Percentiles rank a stretch among this genome's conserved stretches.
Conservation (phyloP, 2,797 vertebrate species). For the Psittacula derbiana region DNA sequence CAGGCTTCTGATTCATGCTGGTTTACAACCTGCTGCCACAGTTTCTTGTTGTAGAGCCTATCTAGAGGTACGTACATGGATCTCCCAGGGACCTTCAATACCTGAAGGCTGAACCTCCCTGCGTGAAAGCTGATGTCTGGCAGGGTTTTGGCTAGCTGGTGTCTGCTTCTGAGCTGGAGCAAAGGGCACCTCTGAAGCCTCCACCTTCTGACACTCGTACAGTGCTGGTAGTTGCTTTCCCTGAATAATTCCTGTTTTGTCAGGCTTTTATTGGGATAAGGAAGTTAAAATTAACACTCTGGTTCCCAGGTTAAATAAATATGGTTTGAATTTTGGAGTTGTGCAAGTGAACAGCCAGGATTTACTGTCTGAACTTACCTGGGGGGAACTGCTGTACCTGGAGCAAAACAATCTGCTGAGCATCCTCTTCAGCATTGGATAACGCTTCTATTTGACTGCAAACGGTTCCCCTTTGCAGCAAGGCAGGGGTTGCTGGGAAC, state of each 20-base stretch:
- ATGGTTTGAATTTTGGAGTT: not conserved
- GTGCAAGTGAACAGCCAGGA: not conserved
- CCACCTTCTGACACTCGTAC: fast-evolving
- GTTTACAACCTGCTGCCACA: fast-evolving
- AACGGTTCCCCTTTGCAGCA: fast-evolving
- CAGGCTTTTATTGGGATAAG: not conserved
- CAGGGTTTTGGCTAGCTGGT: not conserved
- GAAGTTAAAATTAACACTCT: not conserved
- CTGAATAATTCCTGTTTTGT: fast-evolving
- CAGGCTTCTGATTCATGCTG: fast-evolving
- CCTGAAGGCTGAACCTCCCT: not conserved
- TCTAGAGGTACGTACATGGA: fast-evolving
- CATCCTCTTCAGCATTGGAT: fast-evolving
- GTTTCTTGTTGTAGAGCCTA: not conserved
- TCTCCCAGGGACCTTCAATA: not conserved
- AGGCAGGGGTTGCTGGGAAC: not conserved
- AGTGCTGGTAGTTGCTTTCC: not conserved
- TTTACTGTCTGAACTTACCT: not conserved
- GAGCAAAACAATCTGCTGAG: fast-evolving
- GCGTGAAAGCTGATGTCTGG: fast-evolving
- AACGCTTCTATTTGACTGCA: too few species aligned
- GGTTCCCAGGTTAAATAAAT: not conserved
- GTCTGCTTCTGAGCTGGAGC: not conserved
- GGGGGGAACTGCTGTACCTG: fast-evolving
- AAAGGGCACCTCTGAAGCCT: fast-evolving